Evolutionary conservation across 2,113 vertebrate species (phyloP).

Genomic region (Gavia stellata): DNA sequence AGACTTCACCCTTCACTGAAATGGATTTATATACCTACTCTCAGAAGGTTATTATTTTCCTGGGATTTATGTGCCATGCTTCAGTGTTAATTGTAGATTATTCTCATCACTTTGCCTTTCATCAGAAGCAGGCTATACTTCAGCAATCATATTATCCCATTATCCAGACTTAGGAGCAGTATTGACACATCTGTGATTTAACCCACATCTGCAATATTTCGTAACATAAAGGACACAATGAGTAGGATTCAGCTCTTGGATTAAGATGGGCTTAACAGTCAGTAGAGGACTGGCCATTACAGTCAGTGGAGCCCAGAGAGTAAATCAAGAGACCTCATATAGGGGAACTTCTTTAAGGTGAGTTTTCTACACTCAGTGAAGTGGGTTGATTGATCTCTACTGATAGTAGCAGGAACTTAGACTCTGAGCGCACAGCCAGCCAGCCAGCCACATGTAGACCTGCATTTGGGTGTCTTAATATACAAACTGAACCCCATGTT

Average conservation of each 20-base stretch:
- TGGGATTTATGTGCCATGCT: background rate
- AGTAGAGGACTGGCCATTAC: background rate
- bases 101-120: background rate
- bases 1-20: background rate
- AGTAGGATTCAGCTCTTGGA: background rate
- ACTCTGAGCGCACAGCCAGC: background rate
- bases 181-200: background rate
- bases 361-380: background rate
- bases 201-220: background rate
- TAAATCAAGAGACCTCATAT: background rate
- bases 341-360: background rate
- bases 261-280: background rate
- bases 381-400: background rate
- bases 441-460: background rate
- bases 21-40: background rate
- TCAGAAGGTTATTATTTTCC: background rate
- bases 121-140: background rate
- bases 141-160: background rate
- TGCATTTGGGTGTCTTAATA: background rate
- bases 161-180: background rate
- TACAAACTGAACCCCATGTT: background rate
- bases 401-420: background rate
- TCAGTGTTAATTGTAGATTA: slow-evolving; percentile 6
- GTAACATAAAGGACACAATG: background rate
- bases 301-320: background rate